These are phyloP conservation scores for Atopsyche davidsoni DNA, from an alignment of 1,140 invertebrate genomes.

Conservation along the genomic window DNA sequence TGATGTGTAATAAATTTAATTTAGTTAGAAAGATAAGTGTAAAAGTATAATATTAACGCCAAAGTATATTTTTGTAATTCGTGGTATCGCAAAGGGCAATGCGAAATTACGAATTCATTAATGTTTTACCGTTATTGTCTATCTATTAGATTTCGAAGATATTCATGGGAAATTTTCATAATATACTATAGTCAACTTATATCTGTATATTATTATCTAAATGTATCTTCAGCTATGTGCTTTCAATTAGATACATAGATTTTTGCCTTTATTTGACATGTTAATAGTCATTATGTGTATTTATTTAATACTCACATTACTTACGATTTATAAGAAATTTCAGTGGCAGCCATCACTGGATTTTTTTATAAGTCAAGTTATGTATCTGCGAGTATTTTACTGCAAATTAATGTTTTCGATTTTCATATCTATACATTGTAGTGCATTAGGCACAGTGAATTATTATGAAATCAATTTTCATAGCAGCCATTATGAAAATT, in stretches of 20 bases:
- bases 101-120: constrained; percentile 14
- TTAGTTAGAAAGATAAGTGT: background rate
- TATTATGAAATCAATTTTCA: constrained; percentile 25
- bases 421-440: too few relatives aligned
- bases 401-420: too few relatives aligned
- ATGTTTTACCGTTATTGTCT: background rate
- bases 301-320: too few relatives aligned
- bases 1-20: constrained; percentile 1
- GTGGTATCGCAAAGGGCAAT: constrained; percentile 28
- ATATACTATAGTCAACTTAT: too few relatives aligned
- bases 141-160: too few relatives aligned
- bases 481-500: constrained; percentile 31
- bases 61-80: constrained; percentile 9
- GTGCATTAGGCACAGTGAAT: constrained; percentile 4
- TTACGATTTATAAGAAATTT: constrained; percentile 15
- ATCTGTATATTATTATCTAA: too few relatives aligned
- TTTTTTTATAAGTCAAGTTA: constrained; percentile 7
- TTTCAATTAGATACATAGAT: too few relatives aligned
- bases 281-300: too few relatives aligned
- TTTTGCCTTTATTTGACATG: too few relatives aligned
- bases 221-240: too few relatives aligned
- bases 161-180: too few relatives aligned
- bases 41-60: background rate
- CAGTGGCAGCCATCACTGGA: constrained; percentile 26
- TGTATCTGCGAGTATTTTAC: too few relatives aligned